These are phyloP conservation scores for Mustelus asterias DNA, from an alignment of 2,113 vertebrate species.

Conservation along the genomic window DNA sequence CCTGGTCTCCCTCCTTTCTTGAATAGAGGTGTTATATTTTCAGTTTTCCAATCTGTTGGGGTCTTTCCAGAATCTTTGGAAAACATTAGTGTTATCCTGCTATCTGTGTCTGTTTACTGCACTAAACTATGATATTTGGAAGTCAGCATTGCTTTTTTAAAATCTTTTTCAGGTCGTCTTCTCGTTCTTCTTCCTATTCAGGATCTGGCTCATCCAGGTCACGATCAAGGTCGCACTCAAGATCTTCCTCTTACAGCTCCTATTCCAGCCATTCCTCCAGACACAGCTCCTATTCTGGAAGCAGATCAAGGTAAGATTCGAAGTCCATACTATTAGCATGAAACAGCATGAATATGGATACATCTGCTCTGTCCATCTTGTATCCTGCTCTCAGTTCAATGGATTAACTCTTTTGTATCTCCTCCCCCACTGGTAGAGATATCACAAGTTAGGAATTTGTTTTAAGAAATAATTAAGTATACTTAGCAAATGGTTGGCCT, in stretches of 20 bases:
- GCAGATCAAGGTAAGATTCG: conserved; percentile 74
- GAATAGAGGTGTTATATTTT: not conserved
- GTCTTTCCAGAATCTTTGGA: not conserved
- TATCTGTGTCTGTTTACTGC: not conserved
- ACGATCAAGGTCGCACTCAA: conserved; percentile 59
- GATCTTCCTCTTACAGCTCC: conserved; percentile 87
- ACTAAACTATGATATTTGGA: not conserved
- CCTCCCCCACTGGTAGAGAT: not conserved
- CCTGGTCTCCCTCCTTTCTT: not conserved
- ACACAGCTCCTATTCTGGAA: conserved; percentile 89
- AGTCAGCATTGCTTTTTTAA: not conserved
- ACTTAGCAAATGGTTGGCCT: not conserved
- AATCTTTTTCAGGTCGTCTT: conserved; percentile 74
- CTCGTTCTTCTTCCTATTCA: conserved; percentile 85
- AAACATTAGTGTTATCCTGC: not conserved
- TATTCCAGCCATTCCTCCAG: conserved; percentile 92
- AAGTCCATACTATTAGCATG: not conserved
- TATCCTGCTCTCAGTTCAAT: not conserved
- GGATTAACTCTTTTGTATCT: not conserved
- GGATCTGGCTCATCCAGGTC: conserved; percentile 77
- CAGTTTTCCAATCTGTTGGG: not conserved
- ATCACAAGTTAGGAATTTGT: not conserved
- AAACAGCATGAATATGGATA: not conserved
- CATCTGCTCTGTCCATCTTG: not conserved
- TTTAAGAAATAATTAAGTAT: not conserved